These are phyloP conservation scores for Hypsibius dujardini DNA, from an alignment of 1,140 invertebrate genomes.

Conservation along the genomic window DNA sequence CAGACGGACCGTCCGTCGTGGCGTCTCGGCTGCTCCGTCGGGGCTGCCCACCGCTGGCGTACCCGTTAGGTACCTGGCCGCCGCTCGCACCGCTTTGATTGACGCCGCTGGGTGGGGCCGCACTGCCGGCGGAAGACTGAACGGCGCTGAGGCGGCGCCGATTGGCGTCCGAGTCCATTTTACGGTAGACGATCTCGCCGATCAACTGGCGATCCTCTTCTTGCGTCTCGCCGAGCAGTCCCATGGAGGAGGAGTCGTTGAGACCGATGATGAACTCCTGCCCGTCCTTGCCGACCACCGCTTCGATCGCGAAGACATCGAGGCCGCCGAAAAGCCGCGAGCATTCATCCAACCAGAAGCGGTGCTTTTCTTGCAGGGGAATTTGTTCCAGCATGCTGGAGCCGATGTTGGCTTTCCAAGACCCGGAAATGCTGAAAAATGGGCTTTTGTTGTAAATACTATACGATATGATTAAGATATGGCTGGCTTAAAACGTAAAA, in stretches of 20 bases:
- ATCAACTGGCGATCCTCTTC: constrained; percentile 86
- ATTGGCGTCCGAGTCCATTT: constrained; percentile 49
- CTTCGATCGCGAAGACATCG: constrained; percentile 79
- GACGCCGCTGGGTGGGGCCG: background rate
- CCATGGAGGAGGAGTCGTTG: constrained; percentile 63
- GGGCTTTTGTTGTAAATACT: background rate
- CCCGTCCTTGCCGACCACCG: constrained; percentile 79
- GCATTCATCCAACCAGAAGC: constrained; percentile 77
- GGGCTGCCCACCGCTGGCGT: background rate
- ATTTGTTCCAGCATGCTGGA: constrained; percentile 94
- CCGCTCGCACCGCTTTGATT: background rate
- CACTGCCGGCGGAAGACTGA: background rate
- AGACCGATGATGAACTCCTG: constrained; percentile 78
- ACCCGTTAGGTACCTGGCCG: background rate
- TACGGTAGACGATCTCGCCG: constrained; percentile 68
- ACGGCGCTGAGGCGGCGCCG: background rate
- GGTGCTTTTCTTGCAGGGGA: constrained; percentile 53
- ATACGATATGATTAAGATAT: too few species aligned
- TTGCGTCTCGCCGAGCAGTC: constrained; percentile 80
- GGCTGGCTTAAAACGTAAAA: background rate
- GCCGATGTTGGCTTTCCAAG: constrained; percentile 95
- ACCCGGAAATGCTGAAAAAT: constrained; percentile 55
- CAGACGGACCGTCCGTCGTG: background rate
- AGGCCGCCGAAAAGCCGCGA: constrained; percentile 77
- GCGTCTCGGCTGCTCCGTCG: background rate